These are phyloP conservation scores for Drosophila hamatofila DNA, from an alignment of 2,888 invertebrate species.

Conservation along the genomic window DNA sequence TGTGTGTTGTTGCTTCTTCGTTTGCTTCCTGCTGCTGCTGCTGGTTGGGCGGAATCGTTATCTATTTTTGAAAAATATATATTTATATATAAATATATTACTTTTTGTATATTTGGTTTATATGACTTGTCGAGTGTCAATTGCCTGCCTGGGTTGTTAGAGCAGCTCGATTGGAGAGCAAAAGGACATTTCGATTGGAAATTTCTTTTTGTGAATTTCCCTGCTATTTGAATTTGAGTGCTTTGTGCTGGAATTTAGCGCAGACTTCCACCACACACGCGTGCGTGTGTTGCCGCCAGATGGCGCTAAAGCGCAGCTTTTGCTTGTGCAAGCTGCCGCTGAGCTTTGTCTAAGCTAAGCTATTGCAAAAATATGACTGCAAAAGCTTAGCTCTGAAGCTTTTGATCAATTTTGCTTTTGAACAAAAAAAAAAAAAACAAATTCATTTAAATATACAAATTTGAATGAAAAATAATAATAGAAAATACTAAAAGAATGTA, in stretches of 20 bases:
- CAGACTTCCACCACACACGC: conserved; percentile 5
- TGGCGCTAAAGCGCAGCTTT: conserved; percentile 11
- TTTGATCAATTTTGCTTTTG: too few relatives aligned
- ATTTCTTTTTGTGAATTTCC: conserved; percentile 26
- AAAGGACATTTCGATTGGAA: not conserved
- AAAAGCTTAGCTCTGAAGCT: not conserved
- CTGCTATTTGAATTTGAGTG: conserved; percentile 37
- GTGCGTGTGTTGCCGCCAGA: conserved; percentile 7
- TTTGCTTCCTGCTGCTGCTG: not conserved
- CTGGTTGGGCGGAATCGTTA: not conserved
- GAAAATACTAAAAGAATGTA: too few relatives aligned
- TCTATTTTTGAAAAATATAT: not conserved
- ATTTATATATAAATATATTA: not conserved
- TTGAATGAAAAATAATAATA: too few relatives aligned
- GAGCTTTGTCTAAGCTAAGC: not conserved
- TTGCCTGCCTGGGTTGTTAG: not conserved
- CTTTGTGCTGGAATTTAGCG: conserved; percentile 12
- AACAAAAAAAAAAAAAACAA: too few relatives aligned
- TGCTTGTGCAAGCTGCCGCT: not conserved
- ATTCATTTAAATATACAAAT: too few relatives aligned
- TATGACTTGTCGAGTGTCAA: not conserved
- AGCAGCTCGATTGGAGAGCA: not conserved
- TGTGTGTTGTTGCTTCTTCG: not conserved
- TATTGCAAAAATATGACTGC: not conserved
- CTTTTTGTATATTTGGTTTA: not conserved